Base-by-base conservation (phyloP, 2,113 vertebrate species). In the Accipiter cooperii region DNA sequence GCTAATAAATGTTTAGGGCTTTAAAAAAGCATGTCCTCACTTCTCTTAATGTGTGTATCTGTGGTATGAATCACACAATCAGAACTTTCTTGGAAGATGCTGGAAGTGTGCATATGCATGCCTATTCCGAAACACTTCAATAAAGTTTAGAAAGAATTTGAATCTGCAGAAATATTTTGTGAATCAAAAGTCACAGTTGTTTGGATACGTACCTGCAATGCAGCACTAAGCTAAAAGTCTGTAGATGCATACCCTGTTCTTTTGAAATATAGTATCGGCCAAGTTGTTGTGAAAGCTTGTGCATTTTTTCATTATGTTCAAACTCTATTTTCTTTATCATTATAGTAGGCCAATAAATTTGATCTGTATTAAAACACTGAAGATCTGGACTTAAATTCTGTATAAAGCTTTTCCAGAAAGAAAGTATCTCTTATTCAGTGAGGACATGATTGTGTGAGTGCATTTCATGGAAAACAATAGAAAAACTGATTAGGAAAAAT, bases 171-270 rank as follows among this genome's bases (percentile, higher is more conserved):
- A 93, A 71, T 54, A 54, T 36, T 61, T 69, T 26, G 7, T 65
- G 10, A 57, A 13, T 61, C 26, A 66, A 33, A 78, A 69, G 4
- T 36, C 46, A 61, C 8, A 17, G 19, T 64, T 74, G n/a, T 55
- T 84, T 85, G 6, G 0, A 0, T 47, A 22, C 0, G 0, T 40
- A 52, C 5, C 4, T 15, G 26, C 84, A 90, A 65, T 1, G 4
- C 1, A 1, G 28, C 10, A 42, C 29, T 61, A 33, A 7, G 2
- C 17, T 65, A 22, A 16, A 78, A 42, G 2, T 51, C 38, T 84
- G 15, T 25, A 68, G 18, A 8, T 58, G 10, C 3, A 15, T 31
- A 73, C 65, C 3, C 5, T 57, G n/a, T 46, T 87, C 14, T 51
- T 90, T 57, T 52, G 9, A 47, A 84, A 47, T 28, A 54, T 7